Conservation (phyloP, 2,797 vertebrate genomes). For the Diplodus sargus region DNA sequence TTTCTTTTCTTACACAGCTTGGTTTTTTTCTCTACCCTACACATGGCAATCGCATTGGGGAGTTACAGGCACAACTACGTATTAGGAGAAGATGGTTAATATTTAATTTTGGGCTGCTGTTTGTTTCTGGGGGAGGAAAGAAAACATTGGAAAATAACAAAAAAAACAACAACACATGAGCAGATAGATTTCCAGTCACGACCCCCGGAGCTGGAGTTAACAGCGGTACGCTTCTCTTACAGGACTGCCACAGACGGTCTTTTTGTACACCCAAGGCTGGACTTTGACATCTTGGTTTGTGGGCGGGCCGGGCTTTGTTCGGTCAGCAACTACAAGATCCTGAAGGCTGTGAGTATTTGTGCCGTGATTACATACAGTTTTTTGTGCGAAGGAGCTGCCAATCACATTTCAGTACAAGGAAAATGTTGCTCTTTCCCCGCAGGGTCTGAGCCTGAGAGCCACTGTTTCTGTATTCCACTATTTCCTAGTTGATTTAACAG, state of each 20-base stretch:
- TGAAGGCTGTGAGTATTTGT: constrained; percentile 72
- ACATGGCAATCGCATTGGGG: constrained; percentile 53
- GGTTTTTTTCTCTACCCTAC: constrained; percentile 60
- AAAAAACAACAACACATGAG: constrained; percentile 3
- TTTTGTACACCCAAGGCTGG: neutral
- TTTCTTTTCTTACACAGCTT: constrained; percentile 54
- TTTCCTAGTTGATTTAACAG: neutral
- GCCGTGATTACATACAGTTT: neutral
- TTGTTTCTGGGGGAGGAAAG: neutral
- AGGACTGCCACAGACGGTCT: neutral
- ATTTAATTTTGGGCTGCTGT: constrained; percentile 44
- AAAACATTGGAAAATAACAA: neutral
- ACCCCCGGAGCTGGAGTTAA: constrained; percentile 34
- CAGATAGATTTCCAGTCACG: constrained; percentile 34
- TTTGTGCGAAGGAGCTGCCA: neutral
- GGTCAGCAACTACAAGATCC: constrained; percentile 41
- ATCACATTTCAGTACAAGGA: neutral
- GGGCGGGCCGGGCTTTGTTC: constrained; percentile 2
- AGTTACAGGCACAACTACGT: constrained; percentile 69
- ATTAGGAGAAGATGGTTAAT: constrained; percentile 45
- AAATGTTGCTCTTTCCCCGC: neutral
- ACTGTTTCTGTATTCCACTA: neutral
- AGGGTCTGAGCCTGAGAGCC: neutral
- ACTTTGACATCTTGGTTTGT: constrained; percentile 42
- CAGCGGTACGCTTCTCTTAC: neutral